Evolutionary conservation across 2,888 invertebrate genomes (phyloP).

Genomic region (Timema cristinae): DNA sequence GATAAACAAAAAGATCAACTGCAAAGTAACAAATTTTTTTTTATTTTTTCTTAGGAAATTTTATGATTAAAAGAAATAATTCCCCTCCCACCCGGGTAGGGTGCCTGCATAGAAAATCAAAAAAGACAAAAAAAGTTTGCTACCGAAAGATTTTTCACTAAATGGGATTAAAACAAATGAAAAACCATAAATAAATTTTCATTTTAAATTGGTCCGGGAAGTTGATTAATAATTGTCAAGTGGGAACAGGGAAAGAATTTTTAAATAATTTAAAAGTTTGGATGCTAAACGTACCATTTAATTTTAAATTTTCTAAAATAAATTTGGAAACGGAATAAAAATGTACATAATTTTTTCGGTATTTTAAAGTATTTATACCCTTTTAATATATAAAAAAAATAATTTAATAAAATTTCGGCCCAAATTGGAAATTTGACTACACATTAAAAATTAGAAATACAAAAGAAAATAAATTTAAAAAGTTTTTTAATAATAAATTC

Average conservation of each 20-base stretch:
- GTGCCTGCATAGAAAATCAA: not conserved
- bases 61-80: conserved; percentile 1
- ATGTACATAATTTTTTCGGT: no score
- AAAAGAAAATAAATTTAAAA: no score
- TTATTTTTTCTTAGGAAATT: not conserved
- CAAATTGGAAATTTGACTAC: no score
- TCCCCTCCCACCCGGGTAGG: not conserved
- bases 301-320: not conserved
- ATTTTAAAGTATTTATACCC: no score
- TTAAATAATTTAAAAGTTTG: not conserved
- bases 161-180: conserved; percentile 33
- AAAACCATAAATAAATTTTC: conserved; percentile 49
- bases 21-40: not conserved
- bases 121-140: not conserved
- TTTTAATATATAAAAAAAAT: no score
- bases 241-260: conserved; percentile 48
- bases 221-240: conserved; percentile 66
- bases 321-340: no score
- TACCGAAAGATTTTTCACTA: conserved; percentile 28
- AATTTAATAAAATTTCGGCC: no score
- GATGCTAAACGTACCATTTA: not conserved
- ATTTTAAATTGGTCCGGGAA: conserved; percentile 52
- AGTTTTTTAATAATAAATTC: no score
- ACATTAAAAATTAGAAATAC: no score
- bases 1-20: no score